Base-by-base conservation (phyloP, 2,113 vertebrate species). In the Poecile atricapillus region DNA sequence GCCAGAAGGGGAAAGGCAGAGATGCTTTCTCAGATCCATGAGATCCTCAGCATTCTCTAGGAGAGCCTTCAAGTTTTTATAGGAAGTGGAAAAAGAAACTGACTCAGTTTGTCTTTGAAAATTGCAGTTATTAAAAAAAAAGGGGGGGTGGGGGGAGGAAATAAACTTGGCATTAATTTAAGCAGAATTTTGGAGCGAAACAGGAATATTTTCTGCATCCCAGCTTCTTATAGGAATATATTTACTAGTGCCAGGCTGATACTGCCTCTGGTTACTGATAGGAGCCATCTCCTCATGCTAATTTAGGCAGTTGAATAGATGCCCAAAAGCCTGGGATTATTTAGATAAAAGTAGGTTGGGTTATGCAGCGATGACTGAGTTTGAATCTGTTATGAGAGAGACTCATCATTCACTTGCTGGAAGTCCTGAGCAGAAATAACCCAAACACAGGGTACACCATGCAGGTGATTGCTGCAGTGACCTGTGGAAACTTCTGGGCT, bases 301-400 rank as follows among this genome's bases (percentile, higher is more conserved):
- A 82, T 95, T 89, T 78, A 93, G 86, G 74, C 69, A 71, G 52
- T 68, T 97, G 93, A 96, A 92, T 49, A 43, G 46, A 44, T 95
- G 87, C 87, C 90, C 68, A 41, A 44, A 94, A 93, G 75, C 93
- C 70, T 22, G 62, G 9, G 22, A 55, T 95, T 97, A 64, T 87
- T 97, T 96, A 95, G 63, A 86, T 91, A 59, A 89, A 52, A 92
- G 68, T 62, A 76, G 74, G 67, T 56, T 55, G 89, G 94, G 56
- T 88, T 68, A 31, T 79, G 80, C 78, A 8, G 49, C 0, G 2
- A 89, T 96, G 92, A 95, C 12, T 96, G 90, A 94, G 92, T 97
- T 93, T 96, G 82, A 94, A 86, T 94, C 68, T 89, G 43, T 93
- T 65, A 9, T 46, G 92, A 94, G 76, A 90, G 41, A 35, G 37